Evolutionary conservation across 2,888 invertebrate species (phyloP).

Genomic region (Proisotoma minuta): DNA sequence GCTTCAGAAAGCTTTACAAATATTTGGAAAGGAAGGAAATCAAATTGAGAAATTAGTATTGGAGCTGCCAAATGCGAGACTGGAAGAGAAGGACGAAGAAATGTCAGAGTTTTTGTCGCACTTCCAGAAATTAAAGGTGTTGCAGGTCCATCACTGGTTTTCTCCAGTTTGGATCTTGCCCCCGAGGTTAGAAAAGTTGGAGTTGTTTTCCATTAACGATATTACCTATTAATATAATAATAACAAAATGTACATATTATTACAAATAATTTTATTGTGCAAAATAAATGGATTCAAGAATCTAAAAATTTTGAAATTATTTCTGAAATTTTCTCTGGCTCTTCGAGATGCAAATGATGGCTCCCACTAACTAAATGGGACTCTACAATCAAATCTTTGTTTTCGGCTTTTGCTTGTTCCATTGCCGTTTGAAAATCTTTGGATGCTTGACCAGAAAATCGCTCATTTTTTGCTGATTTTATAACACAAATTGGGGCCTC

Average conservation of each 20-base stretch:
- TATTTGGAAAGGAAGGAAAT: neutral
- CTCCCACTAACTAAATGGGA: conserved; percentile 40
- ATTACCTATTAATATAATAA: no score
- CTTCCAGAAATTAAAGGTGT: no score
- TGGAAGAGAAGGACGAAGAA: no score
- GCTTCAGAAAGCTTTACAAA: neutral
- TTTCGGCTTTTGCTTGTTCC: neutral
- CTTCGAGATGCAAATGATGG: conserved; percentile 48
- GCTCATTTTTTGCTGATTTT: conserved; percentile 41
- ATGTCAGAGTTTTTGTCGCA: no score
- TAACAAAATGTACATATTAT: no score
- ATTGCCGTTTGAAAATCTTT: conserved; percentile 27
- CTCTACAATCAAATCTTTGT: conserved; percentile 28
- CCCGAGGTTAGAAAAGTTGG: no score
- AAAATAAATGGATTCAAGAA: no score
- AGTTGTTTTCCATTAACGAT: no score
- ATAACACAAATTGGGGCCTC: conserved; percentile 49
- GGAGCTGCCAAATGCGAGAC: neutral
- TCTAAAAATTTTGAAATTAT: conserved; percentile 44
- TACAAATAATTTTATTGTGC: no score
- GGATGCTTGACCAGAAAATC: conserved; percentile 46
- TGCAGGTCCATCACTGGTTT: no score
- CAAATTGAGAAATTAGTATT: neutral
- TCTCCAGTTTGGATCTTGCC: no score
- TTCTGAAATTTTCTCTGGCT: conserved; percentile 45